Percentiles rank a stretch among this genome's conserved stretches.
phyloP scores from a whole-genome alignment of 2,113 vertebrate species.

The Sporophila hypoxantha region DNA sequence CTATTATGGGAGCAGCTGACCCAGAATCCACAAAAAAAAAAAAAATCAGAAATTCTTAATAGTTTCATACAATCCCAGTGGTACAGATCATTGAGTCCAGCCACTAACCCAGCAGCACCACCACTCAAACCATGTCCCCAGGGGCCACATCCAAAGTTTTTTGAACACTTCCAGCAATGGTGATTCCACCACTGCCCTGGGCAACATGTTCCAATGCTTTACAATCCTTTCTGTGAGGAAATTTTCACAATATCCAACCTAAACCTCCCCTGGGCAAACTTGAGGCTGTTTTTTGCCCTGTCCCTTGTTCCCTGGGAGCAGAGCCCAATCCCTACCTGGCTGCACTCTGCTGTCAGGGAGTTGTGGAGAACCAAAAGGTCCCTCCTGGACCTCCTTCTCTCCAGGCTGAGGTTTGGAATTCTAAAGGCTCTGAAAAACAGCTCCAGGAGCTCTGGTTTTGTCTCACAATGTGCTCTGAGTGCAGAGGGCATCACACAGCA shows the following conservation, averaged over 20 bases:
- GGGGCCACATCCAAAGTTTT: background rate
- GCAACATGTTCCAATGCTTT: background rate
- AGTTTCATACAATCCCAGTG: background rate
- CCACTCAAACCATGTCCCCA: background rate
- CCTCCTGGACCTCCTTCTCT: background rate
- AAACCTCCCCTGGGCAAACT: background rate
- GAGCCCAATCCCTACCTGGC: accelerated
- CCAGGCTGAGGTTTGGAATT: background rate
- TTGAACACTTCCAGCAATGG: background rate
- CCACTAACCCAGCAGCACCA: background rate
- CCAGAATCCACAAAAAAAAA: background rate
- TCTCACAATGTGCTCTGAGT: background rate
- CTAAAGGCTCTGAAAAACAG: background rate
- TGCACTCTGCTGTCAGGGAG: background rate
- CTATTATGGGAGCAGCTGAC: background rate
- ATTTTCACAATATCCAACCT: background rate
- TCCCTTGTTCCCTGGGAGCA: background rate
- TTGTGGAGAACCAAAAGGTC: background rate
- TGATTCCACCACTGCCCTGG: background rate
- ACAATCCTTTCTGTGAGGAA: background rate
- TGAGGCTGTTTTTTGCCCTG: background rate
- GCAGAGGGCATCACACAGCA: background rate
- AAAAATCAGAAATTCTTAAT: background rate
- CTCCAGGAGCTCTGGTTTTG: background rate
- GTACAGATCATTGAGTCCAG: background rate